phyloP scores from a whole-genome alignment of 2,888 invertebrate genomes.

The Seira sanloemensis region DNA sequence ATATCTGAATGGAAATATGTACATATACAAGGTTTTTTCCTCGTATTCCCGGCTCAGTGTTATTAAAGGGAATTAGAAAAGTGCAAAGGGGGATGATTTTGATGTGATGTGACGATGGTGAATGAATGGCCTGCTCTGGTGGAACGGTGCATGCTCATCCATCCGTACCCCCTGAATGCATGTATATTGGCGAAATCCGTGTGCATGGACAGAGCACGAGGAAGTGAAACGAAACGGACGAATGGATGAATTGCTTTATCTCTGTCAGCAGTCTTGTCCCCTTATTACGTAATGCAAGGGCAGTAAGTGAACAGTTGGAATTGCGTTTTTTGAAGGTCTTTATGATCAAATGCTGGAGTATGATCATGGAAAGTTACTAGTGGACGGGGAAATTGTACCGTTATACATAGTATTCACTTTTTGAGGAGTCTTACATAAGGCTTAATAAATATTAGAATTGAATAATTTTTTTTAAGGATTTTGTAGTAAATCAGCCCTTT shows the following conservation, averaged over 20 bases:
- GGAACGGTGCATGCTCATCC: conserved; percentile 32
- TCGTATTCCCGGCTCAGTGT: too few species aligned
- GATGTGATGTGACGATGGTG: conserved; percentile 59
- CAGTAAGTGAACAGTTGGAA: neutral
- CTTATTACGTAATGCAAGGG: neutral
- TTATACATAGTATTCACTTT: too few species aligned
- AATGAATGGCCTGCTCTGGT: neutral
- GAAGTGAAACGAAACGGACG: neutral
- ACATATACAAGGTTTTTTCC: too few species aligned
- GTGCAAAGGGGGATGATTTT: conserved; percentile 58
- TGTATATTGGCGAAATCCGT: neutral
- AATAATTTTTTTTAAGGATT: neutral
- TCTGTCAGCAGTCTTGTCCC: neutral
- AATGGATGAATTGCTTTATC: neutral
- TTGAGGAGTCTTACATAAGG: too few species aligned
- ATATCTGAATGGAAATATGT: too few species aligned
- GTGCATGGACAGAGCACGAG: neutral
- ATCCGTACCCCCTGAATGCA: conserved; percentile 28
- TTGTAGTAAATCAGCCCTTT: neutral
- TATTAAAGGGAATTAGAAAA: conserved; percentile 70
- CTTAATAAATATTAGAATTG: too few species aligned
- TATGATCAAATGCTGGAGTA: neutral
- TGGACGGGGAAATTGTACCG: too few species aligned
- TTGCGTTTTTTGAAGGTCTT: neutral
- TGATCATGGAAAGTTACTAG: too few species aligned